phyloP scores from a whole-genome alignment of 2,888 invertebrate genomes.

The Pyralis farinalis region DNA sequence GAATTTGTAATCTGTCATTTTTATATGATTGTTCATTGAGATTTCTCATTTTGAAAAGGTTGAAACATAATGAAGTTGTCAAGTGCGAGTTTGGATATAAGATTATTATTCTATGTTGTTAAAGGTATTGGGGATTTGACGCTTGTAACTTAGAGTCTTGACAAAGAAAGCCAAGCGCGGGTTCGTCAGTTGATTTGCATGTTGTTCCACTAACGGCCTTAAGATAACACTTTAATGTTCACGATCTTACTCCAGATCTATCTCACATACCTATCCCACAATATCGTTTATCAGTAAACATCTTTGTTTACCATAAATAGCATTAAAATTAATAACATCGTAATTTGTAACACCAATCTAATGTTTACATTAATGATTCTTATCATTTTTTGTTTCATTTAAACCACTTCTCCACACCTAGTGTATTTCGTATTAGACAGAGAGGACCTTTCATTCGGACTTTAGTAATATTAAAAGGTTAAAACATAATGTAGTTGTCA shows the following conservation, averaged over 20 bases:
- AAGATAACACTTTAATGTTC: conserved; percentile 50
- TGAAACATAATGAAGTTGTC: too few relatives aligned
- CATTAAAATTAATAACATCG: conserved; percentile 25
- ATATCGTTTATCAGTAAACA: conserved; percentile 40
- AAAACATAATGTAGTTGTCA: too few relatives aligned
- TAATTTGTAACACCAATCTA: conserved; percentile 38
- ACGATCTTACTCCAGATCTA: conserved; percentile 47
- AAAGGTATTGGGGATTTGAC: neutral
- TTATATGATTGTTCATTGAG: too few relatives aligned
- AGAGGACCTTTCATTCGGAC: too few relatives aligned
- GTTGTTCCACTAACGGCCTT: conserved; percentile 44
- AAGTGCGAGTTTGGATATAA: too few relatives aligned
- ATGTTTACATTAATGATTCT: conserved; percentile 23
- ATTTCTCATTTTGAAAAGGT: too few relatives aligned
- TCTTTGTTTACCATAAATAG: conserved; percentile 43
- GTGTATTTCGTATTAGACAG: too few relatives aligned
- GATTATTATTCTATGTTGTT: too few relatives aligned
- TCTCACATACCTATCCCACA: conserved; percentile 37
- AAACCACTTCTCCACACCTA: too few relatives aligned
- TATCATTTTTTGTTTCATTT: too few relatives aligned
- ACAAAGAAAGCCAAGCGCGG: conserved; percentile 31
- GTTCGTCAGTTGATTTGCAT: conserved; percentile 50
- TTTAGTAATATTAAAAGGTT: too few relatives aligned
- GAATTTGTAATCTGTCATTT: too few relatives aligned
- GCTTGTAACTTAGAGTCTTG: conserved; percentile 22